Conservation (phyloP, 2,113 vertebrate species). For the Micronisus gabar region DNA sequence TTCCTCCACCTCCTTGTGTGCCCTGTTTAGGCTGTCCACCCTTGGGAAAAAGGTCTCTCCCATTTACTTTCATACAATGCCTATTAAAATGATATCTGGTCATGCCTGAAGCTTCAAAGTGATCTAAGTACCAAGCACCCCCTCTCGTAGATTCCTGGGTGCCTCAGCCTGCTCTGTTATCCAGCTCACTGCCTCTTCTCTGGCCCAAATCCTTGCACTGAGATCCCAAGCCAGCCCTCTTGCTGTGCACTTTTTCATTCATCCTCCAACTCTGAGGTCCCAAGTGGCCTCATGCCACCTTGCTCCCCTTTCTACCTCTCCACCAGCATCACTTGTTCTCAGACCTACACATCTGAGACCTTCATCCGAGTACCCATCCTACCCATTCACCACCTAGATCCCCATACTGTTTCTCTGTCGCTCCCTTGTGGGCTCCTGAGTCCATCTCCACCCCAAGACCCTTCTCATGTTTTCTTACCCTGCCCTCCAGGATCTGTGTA, state of each 20-base stretch:
- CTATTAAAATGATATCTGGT: background rate
- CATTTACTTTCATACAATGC: background rate
- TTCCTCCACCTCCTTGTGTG: background rate
- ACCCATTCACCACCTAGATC: background rate
- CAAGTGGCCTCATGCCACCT: background rate
- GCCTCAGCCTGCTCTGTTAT: background rate
- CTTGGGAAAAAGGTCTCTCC: background rate
- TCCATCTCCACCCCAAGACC: background rate
- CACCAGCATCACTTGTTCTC: background rate
- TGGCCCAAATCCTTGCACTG: background rate
- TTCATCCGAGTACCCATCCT: background rate
- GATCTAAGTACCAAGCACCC: background rate
- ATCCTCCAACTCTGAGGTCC: background rate
- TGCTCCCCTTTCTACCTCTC: background rate
- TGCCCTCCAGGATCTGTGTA: background rate
- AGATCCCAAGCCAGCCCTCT: background rate
- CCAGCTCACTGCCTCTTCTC: background rate
- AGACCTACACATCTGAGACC: background rate
- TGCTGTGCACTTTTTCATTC: background rate
- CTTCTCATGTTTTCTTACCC: background rate
- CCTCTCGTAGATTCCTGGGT: background rate
- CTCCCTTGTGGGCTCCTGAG: background rate
- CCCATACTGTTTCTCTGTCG: fast-evolving
- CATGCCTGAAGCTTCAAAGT: background rate
- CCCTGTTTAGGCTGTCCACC: background rate